A percentile compares a stretch with the other conserved stretches of the same genome.
These are phyloP conservation scores for Diorhabda sublineata DNA, from an alignment of 1,140 invertebrate genomes.

Conservation along the genomic window DNA sequence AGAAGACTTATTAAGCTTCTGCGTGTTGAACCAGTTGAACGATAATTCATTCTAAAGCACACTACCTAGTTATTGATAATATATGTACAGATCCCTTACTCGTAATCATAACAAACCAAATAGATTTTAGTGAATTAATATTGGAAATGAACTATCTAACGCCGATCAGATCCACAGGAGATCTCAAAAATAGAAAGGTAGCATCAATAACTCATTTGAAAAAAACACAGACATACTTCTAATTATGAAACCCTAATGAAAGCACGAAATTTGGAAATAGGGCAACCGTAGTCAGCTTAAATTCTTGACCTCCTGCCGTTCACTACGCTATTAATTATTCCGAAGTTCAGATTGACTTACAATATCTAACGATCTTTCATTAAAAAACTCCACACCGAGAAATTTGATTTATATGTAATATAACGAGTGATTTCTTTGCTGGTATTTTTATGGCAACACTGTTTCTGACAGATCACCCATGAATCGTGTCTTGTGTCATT, in stretches of 20 bases:
- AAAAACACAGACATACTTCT: neutral
- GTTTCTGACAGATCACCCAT: too few relatives aligned
- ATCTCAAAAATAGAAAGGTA: neutral
- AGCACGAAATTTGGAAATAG: conserved; percentile 2
- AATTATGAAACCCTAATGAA: conserved; percentile 1
- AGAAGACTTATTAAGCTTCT: too few relatives aligned
- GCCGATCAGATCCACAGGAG: neutral
- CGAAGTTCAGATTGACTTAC: neutral
- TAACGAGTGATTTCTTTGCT: too few relatives aligned
- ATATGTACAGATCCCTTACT: too few relatives aligned
- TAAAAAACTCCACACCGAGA: neutral
- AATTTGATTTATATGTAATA: neutral
- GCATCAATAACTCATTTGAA: neutral
- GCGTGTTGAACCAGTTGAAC: too few relatives aligned
- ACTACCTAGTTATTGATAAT: too few relatives aligned
- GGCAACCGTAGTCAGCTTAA: neutral
- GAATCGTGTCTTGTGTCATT: too few relatives aligned
- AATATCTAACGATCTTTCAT: neutral
- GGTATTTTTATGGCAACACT: too few relatives aligned
- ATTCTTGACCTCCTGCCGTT: neutral
- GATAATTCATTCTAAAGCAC: too few relatives aligned
- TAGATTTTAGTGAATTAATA: neutral
- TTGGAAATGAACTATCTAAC: neutral
- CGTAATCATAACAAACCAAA: neutral
- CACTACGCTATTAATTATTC: conserved; percentile 1